Evolutionary conservation across 1,140 invertebrate genomes (phyloP).

Genomic region (Oncopodura yosiiana): DNA sequence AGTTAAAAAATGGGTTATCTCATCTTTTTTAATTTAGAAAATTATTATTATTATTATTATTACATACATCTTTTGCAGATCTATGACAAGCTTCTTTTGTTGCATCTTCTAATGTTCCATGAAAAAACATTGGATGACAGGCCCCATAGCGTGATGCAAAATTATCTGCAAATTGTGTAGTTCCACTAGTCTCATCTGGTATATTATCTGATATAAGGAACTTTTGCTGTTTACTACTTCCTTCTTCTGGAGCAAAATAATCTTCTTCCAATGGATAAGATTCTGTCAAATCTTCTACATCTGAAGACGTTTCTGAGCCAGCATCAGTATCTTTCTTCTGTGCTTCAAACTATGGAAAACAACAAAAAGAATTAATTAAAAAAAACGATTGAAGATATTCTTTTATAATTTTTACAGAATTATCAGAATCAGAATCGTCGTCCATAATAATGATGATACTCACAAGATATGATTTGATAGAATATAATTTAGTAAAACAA

Average conservation of each 20-base stretch:
- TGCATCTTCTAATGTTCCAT: slow-evolving; percentile 78
- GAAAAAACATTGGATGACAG: slow-evolving; percentile 77
- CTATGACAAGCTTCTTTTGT: slow-evolving; percentile 74
- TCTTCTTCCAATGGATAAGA: slow-evolving; percentile 31
- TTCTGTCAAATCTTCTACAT: slow-evolving; percentile 34
- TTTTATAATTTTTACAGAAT: no score
- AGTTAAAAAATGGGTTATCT: slow-evolving; percentile 17
- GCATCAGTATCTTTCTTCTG: neutral
- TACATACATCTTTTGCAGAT: slow-evolving; percentile 73
- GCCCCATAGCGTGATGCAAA: slow-evolving; percentile 72
- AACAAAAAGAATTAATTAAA: slow-evolving; percentile 1
- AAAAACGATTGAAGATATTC: no score
- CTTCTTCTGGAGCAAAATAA: slow-evolving; percentile 24
- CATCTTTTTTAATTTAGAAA: neutral
- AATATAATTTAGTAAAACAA: no score
- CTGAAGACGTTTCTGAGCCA: slow-evolving; percentile 27
- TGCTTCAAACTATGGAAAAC: neutral
- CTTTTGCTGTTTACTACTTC: slow-evolving; percentile 12
- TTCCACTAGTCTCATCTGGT: slow-evolving; percentile 73
- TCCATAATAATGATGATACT: no score
- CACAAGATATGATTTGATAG: no score
- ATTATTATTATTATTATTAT: neutral
- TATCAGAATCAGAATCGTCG: no score
- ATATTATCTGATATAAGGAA: slow-evolving; percentile 56
- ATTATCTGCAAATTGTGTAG: slow-evolving; percentile 72